phyloP scores from a whole-genome alignment of 2,888 invertebrate genomes.

The Ephialtes manifestator region DNA sequence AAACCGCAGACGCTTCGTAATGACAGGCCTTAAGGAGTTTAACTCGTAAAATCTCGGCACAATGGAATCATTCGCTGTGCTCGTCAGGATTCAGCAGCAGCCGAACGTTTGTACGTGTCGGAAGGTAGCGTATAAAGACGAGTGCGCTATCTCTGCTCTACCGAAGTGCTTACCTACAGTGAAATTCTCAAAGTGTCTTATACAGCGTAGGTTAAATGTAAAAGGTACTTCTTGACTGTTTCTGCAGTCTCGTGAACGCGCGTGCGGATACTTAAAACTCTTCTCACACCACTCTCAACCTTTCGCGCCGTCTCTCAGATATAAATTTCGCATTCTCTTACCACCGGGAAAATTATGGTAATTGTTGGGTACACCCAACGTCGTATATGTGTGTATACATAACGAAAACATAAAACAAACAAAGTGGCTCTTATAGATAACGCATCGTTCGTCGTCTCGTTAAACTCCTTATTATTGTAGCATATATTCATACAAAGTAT shows the following conservation, averaged over 20 bases:
- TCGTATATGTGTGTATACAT: conserved; percentile 32
- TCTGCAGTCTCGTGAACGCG: conserved; percentile 16
- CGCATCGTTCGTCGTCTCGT: conserved; percentile 30
- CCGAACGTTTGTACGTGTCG: conserved; percentile 59
- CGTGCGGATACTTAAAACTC: conserved; percentile 55
- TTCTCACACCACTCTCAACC: conserved; percentile 16
- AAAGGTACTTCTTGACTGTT: conserved; percentile 35
- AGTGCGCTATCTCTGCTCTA: conserved; percentile 13
- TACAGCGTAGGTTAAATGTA: conserved; percentile 31
- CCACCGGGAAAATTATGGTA: conserved; percentile 58
- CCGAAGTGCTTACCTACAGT: conserved; percentile 5
- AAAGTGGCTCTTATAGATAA: conserved; percentile 36
- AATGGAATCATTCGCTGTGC: conserved; percentile 82
- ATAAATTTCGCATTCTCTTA: conserved; percentile 57
- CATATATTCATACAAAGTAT: conserved; percentile 34
- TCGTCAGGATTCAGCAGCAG: conserved; percentile 42
- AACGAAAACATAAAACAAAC: conserved; percentile 63
- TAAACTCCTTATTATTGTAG: conserved; percentile 41
- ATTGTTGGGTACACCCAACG: conserved; percentile 49
- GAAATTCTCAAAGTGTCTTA: conserved; percentile 9
- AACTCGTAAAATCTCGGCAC: conserved; percentile 85
- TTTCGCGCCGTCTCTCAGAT: conserved; percentile 15
- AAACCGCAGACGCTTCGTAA: conserved; percentile 80
- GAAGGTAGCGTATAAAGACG: conserved; percentile 21
- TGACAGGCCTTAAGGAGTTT: conserved; percentile 83